phyloP scores from a whole-genome alignment of 2,797 vertebrate species.

The Trematocara caparti region DNA sequence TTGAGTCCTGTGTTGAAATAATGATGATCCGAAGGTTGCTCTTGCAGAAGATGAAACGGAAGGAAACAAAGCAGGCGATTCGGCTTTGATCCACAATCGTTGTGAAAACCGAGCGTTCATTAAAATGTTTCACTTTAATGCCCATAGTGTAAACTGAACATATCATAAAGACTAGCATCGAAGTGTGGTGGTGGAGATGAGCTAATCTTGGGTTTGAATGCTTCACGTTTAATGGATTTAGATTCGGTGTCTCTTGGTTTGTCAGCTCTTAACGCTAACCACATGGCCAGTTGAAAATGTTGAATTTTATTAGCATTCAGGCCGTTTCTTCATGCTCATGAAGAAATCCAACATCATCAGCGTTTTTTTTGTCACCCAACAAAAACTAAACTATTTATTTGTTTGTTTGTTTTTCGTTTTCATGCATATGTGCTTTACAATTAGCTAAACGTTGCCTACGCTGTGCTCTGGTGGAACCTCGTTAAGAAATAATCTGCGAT shows the following conservation, averaged over 20 bases:
- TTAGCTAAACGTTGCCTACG: background rate
- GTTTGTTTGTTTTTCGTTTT: background rate
- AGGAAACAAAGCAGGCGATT: background rate
- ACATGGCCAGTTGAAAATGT: background rate
- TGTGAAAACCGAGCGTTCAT: background rate
- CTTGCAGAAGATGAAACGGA: background rate
- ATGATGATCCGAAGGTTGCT: background rate
- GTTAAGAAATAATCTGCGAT: background rate
- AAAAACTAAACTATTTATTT: background rate
- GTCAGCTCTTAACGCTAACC: background rate
- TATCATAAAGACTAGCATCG: background rate
- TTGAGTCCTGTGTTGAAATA: background rate
- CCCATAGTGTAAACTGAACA: background rate
- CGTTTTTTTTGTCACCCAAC: background rate
- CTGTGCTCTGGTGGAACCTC: background rate
- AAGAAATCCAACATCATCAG: background rate
- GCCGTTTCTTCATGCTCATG: background rate
- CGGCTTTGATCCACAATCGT: background rate
- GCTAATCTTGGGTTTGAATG: background rate
- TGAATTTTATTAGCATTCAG: background rate
- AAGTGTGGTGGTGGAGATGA: background rate
- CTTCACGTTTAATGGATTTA: background rate
- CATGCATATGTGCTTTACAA: accelerated
- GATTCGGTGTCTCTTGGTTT: background rate
- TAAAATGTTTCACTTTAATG: background rate